These are phyloP conservation scores for Anabas testudineus DNA, from an alignment of 2,797 vertebrate genomes.

Conservation along the genomic window DNA sequence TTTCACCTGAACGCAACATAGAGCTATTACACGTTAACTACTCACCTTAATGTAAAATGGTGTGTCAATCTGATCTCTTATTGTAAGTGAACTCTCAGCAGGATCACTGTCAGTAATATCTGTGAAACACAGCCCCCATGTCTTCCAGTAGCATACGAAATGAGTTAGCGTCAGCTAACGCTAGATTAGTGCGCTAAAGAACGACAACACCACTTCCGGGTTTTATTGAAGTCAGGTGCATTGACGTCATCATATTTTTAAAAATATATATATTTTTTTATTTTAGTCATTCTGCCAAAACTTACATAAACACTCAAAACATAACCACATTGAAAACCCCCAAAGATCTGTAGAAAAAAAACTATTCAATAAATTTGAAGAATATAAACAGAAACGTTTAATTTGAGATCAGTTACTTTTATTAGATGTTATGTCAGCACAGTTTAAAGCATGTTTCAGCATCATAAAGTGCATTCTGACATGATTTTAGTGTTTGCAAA, in stretches of 20 bases:
- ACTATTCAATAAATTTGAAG: no score
- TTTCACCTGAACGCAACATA: not conserved
- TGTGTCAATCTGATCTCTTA: conserved; percentile 16
- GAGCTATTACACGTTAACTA: not conserved
- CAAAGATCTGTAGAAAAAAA: no score
- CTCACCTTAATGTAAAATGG: conserved; percentile 66
- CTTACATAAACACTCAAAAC: not conserved
- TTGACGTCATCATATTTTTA: conserved; percentile 45
- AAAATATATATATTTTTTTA: no score
- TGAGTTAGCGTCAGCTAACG: conserved; percentile 39
- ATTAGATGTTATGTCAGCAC: conserved; percentile 36
- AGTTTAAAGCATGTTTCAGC: conserved; percentile 29
- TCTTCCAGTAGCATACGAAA: conserved; percentile 70
- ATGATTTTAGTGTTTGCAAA: conserved; percentile 35
- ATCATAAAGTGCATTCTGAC: conserved; percentile 74
- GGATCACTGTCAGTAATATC: conserved; percentile 66
- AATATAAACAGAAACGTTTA: not conserved
- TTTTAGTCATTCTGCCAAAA: not conserved
- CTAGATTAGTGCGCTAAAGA: conserved; percentile 41
- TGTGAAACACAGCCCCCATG: conserved; percentile 77
- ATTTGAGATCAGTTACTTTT: conserved; percentile 36
- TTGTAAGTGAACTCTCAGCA: conserved; percentile 26
- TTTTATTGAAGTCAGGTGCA: conserved; percentile 49
- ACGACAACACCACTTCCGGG: conserved; percentile 60
- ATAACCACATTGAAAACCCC: no score